Evolutionary conservation across 2,797 vertebrate species (phyloP).

Genomic region (Peromyscus nudipes): DNA sequence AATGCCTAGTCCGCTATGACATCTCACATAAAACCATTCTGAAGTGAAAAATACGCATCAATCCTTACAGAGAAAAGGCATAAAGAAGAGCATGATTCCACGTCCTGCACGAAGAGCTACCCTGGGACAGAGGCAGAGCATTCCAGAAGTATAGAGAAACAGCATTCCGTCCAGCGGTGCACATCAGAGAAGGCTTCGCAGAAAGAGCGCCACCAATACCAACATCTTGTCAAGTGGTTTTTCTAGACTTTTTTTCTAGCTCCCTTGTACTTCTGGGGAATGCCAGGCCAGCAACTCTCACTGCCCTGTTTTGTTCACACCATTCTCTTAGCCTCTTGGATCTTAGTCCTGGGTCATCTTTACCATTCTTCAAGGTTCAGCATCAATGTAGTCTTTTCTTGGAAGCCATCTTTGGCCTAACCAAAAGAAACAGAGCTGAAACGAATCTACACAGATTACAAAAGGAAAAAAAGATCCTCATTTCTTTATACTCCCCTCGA

Average conservation of each 20-base stretch:
- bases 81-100: not conserved
- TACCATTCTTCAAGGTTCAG: constrained; percentile 25
- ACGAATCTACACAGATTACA: constrained; percentile 14
- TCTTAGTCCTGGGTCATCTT: not conserved
- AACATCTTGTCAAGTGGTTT: not conserved
- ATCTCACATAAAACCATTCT: not conserved
- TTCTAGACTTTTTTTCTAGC: not conserved
- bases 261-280: not conserved
- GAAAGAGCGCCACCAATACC: not conserved
- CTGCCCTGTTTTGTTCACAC: not conserved
- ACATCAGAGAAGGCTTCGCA: not conserved
- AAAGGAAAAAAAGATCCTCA: not conserved
- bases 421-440: constrained; percentile 55
- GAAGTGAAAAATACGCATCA: not conserved
- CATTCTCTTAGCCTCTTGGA: not conserved
- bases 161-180: not conserved
- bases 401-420: constrained; percentile 4
- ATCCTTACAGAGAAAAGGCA: not conserved
- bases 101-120: not conserved
- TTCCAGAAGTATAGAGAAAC: not conserved
- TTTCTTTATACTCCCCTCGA: not conserved
- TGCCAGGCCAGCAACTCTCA: too few species aligned
- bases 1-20: not conserved
- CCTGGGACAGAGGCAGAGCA: not conserved
- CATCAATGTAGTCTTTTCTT: not conserved